A percentile compares a stretch with the other conserved stretches of the same genome.
These are phyloP conservation scores for Dicrostonyx torquatus DNA, from an alignment of 2,797 vertebrate genomes.

Conservation along the genomic window DNA sequence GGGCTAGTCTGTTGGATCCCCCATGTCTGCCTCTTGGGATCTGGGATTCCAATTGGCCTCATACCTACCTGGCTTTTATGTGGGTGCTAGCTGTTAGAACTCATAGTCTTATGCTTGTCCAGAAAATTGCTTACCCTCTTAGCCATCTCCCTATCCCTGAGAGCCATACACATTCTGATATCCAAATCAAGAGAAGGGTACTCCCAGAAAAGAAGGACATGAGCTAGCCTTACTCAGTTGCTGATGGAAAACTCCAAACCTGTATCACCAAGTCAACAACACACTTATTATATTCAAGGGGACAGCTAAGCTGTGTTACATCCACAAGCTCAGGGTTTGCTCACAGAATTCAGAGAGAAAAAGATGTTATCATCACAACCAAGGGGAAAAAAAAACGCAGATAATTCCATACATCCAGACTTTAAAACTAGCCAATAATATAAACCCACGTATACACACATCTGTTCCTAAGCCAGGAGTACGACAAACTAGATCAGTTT, in stretches of 20 bases:
- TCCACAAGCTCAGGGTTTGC: background rate
- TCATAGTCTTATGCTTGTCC: background rate
- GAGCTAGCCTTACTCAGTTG: background rate
- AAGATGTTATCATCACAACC: background rate
- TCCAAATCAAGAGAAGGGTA: background rate
- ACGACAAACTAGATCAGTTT: background rate
- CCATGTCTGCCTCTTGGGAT: background rate
- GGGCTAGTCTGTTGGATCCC: background rate
- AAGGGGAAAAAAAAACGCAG: background rate
- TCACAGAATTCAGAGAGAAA: background rate
- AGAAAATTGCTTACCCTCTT: background rate
- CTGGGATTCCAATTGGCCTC: background rate
- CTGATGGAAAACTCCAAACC: background rate
- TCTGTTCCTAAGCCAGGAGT: background rate
- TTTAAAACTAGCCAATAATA: slow-evolving; percentile 42
- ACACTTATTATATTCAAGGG: background rate
- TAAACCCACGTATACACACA: background rate
- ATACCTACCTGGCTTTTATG: background rate
- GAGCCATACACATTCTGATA: background rate
- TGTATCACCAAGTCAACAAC: background rate
- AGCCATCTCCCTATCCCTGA: background rate
- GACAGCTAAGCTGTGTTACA: background rate
- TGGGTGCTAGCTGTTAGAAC: background rate
- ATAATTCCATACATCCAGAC: slow-evolving; percentile 29
- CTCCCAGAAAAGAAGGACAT: background rate